phyloP scores from a whole-genome alignment of 2,888 invertebrate genomes.

The Drosophila kanekoi region DNA sequence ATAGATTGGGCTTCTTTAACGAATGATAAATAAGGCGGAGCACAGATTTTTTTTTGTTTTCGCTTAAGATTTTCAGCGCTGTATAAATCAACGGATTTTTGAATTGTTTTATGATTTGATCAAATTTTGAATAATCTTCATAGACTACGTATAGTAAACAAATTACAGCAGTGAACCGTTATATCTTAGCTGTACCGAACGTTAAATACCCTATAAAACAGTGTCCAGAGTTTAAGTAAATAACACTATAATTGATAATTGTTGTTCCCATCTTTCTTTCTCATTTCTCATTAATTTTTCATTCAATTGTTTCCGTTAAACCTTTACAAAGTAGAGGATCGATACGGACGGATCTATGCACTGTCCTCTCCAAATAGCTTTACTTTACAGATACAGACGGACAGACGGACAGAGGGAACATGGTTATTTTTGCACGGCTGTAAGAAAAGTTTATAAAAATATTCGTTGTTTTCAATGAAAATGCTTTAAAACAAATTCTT shows the following conservation, averaged over 20 bases:
- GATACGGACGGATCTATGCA: too few species aligned
- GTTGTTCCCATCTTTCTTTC: too few species aligned
- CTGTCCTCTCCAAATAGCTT: too few species aligned
- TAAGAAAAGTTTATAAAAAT: neutral
- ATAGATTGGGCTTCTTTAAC: constrained; percentile 52
- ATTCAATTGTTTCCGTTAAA: too few species aligned
- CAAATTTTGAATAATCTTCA: neutral
- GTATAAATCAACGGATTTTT: constrained; percentile 31
- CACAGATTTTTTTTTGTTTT: constrained; percentile 12
- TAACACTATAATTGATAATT: too few species aligned
- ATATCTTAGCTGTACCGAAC: neutral
- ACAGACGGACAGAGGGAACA: too few species aligned
- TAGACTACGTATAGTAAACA: neutral
- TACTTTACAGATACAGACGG: too few species aligned
- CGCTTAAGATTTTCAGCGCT: constrained; percentile 41
- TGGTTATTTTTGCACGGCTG: too few species aligned
- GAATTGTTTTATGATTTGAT: neutral
- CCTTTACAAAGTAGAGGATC: too few species aligned
- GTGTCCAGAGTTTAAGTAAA: too few species aligned
- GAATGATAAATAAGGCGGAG: constrained; percentile 43
- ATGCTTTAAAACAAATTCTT: neutral
- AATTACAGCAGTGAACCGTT: neutral
- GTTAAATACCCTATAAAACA: neutral
- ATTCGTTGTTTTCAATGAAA: neutral
- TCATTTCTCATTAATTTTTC: too few species aligned